Base-by-base conservation (phyloP, 2,113 vertebrate species). In the Laterallus jamaicensis region DNA sequence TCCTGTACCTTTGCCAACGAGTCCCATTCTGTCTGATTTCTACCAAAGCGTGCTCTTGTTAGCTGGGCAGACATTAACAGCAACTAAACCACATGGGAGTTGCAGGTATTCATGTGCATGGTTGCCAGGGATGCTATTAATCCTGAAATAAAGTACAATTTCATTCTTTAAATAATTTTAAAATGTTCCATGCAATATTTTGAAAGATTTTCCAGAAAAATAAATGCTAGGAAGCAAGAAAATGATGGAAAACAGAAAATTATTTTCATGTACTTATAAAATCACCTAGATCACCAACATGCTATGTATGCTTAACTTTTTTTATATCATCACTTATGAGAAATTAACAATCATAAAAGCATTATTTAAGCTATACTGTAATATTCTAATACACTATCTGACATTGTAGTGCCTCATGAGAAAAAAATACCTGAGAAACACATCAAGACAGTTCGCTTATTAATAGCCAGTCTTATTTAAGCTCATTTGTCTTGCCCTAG, bases 241-340 rank as follows among this genome's bases (percentile, higher is more conserved):
- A 81, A 78, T 35, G 2, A 20, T 75, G 71, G 22, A 83, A 93
- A 59, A 0, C 0, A 92, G 15, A 63, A 89, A 81, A 42, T 70
- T 50, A 31, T 92, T 78, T 90, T 96, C n/a, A 39, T 89, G n/a
- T 56, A 84, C 12, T 49, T 75, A 75, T 90, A 89, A 84, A 94
- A 88, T 59, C 90, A 79, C 37, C 42, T 40, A 68, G 64, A 69
- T 29, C 94, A 15, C 74, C 68, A 90, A 60, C 74, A 37, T 35
- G 7, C 24, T 92, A 12, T 63, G 54, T 59, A 86, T 17, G 29
- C 31, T 67, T 77, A 74, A 52, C 6, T 28, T 91, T 71, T 75
- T n/a, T 75, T 59, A 31, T 32, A 78, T 87, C 83, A 47, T 25
- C 15, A 76, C 42, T 37, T 21, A 5, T n/a, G 24, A 95, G 28